Base-by-base conservation (phyloP, 2,888 invertebrate species). In the Mycalesis mineus region DNA sequence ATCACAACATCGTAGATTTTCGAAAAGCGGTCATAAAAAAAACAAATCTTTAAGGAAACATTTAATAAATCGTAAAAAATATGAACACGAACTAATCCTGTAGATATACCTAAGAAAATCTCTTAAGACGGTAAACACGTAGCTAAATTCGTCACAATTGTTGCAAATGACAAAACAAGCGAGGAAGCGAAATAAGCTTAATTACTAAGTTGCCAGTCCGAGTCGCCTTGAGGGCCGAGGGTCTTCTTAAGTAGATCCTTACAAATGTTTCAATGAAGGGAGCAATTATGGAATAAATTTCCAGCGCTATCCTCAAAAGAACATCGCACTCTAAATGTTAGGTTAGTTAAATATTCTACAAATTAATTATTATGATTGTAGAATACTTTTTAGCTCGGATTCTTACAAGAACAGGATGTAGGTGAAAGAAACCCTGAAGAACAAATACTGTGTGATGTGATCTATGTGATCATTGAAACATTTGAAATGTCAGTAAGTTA, bases 181-280 rank as follows among this genome's bases (percentile, higher is more conserved):
- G 67, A 67, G 74, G 79, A 74, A 82, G 72, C 80, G 75, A 87
- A 87, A 88, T 87, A 80, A 84, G 86, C 85, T 85, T 84, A 86
- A 86, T 87, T 85, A 88, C 79, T 75, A 77, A 82, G 80, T 85
- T 83, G 79, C 74, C 68, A 74, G 84, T 81, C 78, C 77, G 71
- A 79, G 72, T 78, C 78, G 74, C 74, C 77, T 71, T 74, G 78
- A 77, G 80, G 75, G 71, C 75, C 70, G 70, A 69, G 77, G 77
- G 76, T 72, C 72, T 71, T 68, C 72, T 79, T 78, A 73, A 84
- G 77, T 74, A 81, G 79, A 75, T 79, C 79, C 85, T 87, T 77
- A 78, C 72, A 72, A 80, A 74, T 80, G 78, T 83, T 84, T 78
- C 80, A 80, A 78, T 75, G 80, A 73, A 78, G 79, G 78, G 76